Conservation (phyloP, 2,113 vertebrate species). For the Tursiops truncatus region DNA sequence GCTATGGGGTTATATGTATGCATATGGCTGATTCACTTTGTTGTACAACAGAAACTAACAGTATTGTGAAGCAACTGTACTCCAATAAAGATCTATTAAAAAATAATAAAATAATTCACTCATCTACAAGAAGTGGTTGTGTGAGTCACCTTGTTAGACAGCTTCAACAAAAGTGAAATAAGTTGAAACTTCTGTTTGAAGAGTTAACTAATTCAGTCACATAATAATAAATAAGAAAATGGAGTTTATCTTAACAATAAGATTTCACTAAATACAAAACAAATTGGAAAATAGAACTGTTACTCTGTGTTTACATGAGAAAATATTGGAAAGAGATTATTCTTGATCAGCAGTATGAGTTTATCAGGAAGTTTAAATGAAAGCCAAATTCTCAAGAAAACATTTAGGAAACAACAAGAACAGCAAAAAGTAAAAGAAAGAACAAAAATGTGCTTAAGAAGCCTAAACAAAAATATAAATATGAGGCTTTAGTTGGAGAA, state of each 20-base stretch:
- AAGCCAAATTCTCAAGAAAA: constrained; percentile 59
- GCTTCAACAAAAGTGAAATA: background rate
- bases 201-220: background rate
- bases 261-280: constrained; percentile 40
- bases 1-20: no score
- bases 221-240: constrained; percentile 24
- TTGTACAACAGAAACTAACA: no score
- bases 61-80: no score
- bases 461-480: background rate
- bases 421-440: constrained; percentile 32
- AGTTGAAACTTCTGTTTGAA: background rate
- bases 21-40: no score
- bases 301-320: constrained; percentile 50
- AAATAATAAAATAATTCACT: background rate
- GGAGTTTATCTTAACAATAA: background rate
- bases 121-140: background rate
- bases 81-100: no score
- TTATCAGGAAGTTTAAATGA: constrained; percentile 63
- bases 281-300: constrained; percentile 30
- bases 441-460: constrained; percentile 57
- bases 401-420: constrained; percentile 13
- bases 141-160: background rate
- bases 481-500: background rate
- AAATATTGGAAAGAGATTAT: constrained; percentile 60
- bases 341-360: constrained; percentile 65